Evolutionary conservation across 2,888 invertebrate genomes (phyloP), one percentile per base, ranked within the genome.

Genomic region (Sesamia inferens): DNA sequence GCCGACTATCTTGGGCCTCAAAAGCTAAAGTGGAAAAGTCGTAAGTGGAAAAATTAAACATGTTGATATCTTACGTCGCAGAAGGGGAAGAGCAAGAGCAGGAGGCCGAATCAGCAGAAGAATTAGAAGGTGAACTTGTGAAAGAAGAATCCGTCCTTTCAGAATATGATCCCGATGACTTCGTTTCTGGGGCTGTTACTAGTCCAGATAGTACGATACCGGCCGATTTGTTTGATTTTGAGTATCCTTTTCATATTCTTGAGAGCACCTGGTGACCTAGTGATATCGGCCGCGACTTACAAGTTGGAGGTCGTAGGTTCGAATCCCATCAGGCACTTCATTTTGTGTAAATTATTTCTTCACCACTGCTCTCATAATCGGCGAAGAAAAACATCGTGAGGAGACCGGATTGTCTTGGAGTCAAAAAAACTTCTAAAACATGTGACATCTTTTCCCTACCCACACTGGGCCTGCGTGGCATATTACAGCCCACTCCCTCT

Each of bases 201-300:
- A 96, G 96, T 61, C 90, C 95, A 57, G 91, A 95, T 63, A 96
- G 97, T 44, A 96, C 97, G 14, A 92, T 97, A 77, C 97, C 97
- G 0, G 88, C 93, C 13, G 93, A 97, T 88, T 94, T 97, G 78
- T 94, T 98, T 72, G 95, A 97, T 87, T 97, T 97, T 91, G 95
- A 97, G 97, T 97, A 97, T 97, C 97, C 97, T 97, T 97, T 93
- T 76, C 13, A 61, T 59, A 19, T 44, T 22, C 51, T 65, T 39
- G 31, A 31, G 31, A 31, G 31, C 31, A 31, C 2, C 31, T 31
- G 31, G 31, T 31, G 31, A 31, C 31, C 31, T 31, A 31, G 31
- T n/a, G n/a, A n/a, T n/a, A n/a, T n/a, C 31, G 31, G 31, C 31
- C 31, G 31, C 31, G 31, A 31, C 31, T 31, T 31, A 31, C 31